Evolutionary conservation across 2,888 invertebrate species (phyloP), one percentile per base, ranked within the genome.

Genomic region (Bugulina stolonifera): DNA sequence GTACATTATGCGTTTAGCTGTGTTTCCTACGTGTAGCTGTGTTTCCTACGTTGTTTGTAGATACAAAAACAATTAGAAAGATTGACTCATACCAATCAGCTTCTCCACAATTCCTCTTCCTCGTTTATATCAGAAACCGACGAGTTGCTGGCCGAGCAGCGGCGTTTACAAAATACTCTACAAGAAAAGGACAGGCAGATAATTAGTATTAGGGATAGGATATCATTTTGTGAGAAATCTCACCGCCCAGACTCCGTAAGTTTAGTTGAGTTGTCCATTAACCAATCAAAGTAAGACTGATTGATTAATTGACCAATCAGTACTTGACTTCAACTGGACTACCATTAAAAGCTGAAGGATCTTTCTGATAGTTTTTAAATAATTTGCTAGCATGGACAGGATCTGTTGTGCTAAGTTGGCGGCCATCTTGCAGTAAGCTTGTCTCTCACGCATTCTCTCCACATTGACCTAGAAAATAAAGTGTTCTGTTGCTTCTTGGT

Each of bases 111-210:
- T 18, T 32, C 64, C 32, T 25, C 64, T 32, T 29, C 64, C 5
- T 32, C 32, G 2, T 64, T 27, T 32, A 22, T 10, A 34, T 22
- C 64, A 2, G 64, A 64, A 27, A 64, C 64, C 2, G 5, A 64
- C 18, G 29, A 64, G 14, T n/a, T 64, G 34, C 14, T 64, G 18
- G 22, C 64, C 27, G 18, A 64, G 32, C 64, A 64, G 64, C 14
- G 22, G 2, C 10, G 32, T 14, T 32, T 64, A n/a, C 32, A 64
- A 64, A 29, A 64, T 64, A 27, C 64, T 64, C 64, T 64, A 18
- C 64, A 64, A 14, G 64, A 64, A 34, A 64, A 64, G n/a, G 64
- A 64, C 64, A 22, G 27, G 32, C 64, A 64, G 18, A 64, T 64
- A 29, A 25, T 64, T 25, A 32, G 25, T 14, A 64, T 64, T 10